Base-by-base conservation (phyloP, 2,888 invertebrate genomes). In the Pediacus dermestoides region DNA sequence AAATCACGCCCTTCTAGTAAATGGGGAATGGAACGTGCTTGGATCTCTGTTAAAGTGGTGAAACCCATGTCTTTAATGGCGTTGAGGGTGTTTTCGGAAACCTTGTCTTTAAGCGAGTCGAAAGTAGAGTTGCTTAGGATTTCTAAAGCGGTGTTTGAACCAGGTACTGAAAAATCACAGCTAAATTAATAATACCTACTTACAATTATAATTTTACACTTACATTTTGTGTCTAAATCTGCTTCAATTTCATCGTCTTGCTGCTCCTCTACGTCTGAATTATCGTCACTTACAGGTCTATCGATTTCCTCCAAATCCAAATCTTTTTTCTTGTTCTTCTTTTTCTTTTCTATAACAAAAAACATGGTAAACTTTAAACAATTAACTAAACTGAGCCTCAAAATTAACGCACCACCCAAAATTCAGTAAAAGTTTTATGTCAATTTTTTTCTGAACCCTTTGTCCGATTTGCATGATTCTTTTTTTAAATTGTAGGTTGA, bases 1-100 rank as follows among this genome's bases (percentile, higher is more conserved):
- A 97, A 71, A 74, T 97, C 96, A 48, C 90, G 76, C 0, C 95
- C 96, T 70, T 94, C 90, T 6, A 97, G 69, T 21, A 96, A 70
- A 9, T 86, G 84, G 1, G 93, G 92, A 61, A 97, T 89, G 0
- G 90, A 76, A 63, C 85, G 87, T 0, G 90, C 83, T 67, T 89
- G 96, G 57, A 97, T 96, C 71, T 94, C 91, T 2, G 96, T 97
- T 92, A 97, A 91, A 13, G 82, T 82, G 2, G 78, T 82, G 65
- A 96, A 96, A 2, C 92, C 94, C 94, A 97, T 93, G 23, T 91
- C 89, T 32, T 74, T 73, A 30, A 96, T 78, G 1, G 81, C 93
- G 68, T 85, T 84, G n/a, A 91, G 64, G 0, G 93, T 91, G 21
- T 80, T 74, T 53, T 90, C 88, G 52, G 87, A 88, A 1, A 94